Conservation (phyloP, 2,113 vertebrate species). For the Stegastes partitus region DNA sequence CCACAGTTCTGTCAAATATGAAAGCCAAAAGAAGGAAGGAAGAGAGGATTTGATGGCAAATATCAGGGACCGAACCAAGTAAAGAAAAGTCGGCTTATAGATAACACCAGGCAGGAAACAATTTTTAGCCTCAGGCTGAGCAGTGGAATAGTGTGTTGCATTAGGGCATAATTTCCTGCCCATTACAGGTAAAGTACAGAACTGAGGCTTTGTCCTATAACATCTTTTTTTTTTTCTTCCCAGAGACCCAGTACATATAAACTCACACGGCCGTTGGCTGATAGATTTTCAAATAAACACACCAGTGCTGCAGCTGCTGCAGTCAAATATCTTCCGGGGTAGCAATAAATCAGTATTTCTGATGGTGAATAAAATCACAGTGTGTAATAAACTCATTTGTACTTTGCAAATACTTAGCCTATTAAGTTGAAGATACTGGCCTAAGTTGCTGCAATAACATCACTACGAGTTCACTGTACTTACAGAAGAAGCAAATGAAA, state of each 20-base stretch:
- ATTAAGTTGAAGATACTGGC: background rate
- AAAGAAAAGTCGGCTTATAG: background rate
- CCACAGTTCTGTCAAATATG: slow-evolving; percentile 4
- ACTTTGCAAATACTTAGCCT: background rate
- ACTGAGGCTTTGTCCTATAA: background rate
- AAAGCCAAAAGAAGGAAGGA: slow-evolving; percentile 17
- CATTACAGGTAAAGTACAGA: background rate
- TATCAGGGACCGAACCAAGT: background rate
- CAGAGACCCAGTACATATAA: background rate
- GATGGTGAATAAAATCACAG: background rate
- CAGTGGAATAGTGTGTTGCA: slow-evolving; percentile 3
- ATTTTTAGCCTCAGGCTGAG: slow-evolving; percentile 3
- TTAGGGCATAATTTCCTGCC: slow-evolving; percentile 17
- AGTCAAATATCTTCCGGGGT: background rate
- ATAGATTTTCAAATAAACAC: slow-evolving; percentile 3
- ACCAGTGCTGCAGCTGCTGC: background rate
- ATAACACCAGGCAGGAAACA: slow-evolving; percentile 4
- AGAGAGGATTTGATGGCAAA: slow-evolving; percentile 2
- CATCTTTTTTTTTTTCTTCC: background rate
- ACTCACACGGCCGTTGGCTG: background rate
- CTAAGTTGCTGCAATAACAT: slow-evolving; percentile 2
- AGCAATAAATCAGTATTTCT: background rate
- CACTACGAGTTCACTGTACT: background rate
- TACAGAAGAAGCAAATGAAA: background rate
- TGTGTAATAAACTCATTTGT: background rate